Conservation (phyloP, 2,113 vertebrate species). For the Nannospalax galili region DNA sequence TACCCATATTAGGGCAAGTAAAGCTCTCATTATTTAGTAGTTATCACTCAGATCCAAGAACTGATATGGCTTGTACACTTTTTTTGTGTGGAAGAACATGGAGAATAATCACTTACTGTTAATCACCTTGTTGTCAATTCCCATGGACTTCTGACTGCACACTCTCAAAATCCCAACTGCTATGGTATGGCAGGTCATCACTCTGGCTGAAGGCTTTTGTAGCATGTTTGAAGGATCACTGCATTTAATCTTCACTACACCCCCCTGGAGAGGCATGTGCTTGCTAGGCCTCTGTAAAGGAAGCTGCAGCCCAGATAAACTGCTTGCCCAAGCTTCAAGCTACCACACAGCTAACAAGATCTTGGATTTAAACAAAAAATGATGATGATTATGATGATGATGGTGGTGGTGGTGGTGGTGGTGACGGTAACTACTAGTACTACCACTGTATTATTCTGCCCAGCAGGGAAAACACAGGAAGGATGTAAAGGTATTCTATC, state of each 20-base stretch:
- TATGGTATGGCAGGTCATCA: neutral
- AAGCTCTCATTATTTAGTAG: neutral
- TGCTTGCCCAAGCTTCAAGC: neutral
- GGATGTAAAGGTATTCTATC: neutral
- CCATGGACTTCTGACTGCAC: neutral
- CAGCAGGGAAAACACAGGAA: neutral
- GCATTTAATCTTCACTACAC: neutral
- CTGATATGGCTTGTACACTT: neutral
- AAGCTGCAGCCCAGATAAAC: neutral
- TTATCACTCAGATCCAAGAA: neutral
- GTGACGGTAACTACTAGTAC: neutral
- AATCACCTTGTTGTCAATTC: neutral
- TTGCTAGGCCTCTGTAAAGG: neutral
- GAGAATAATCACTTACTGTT: neutral
- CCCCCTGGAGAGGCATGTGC: neutral
- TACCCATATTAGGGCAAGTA: neutral
- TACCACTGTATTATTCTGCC: neutral
- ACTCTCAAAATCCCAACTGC: neutral
- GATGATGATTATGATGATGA: neutral
- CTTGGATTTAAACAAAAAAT: neutral
- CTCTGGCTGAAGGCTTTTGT: neutral
- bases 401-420: fast-evolving
- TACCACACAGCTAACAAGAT: neutral
- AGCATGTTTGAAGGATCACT: neutral
- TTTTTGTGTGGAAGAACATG: neutral